A percentile compares a stretch with the other conserved stretches of the same genome.
These are phyloP conservation scores for Tubulanus polymorphus DNA, from an alignment of 2,888 invertebrate genomes.

Conservation along the genomic window DNA sequence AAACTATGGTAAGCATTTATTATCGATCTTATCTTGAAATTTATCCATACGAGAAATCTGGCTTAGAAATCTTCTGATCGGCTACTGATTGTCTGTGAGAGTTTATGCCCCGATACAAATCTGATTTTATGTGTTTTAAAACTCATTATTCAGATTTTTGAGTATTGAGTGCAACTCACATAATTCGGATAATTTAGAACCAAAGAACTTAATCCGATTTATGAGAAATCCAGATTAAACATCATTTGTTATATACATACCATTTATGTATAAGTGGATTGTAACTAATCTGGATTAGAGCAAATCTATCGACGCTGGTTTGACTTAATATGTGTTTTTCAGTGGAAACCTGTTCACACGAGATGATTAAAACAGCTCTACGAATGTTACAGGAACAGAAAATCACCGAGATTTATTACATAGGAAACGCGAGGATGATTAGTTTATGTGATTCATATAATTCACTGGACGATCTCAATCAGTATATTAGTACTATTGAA, in stretches of 20 bases:
- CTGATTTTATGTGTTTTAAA: too few relatives aligned
- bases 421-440: slow-evolving; percentile 32
- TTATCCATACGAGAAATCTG: too few relatives aligned
- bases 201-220: too few relatives aligned
- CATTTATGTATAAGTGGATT: too few relatives aligned
- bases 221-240: too few relatives aligned
- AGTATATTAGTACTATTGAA: too few relatives aligned
- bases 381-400: slow-evolving; percentile 78
- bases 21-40: too few relatives aligned
- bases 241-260: too few relatives aligned
- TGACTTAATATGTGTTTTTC: slow-evolving; percentile 33
- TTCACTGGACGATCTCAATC: slow-evolving; percentile 26
- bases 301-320: not conserved
- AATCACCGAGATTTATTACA: slow-evolving; percentile 62
- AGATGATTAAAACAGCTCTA: slow-evolving; percentile 79
- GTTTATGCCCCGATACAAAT: too few relatives aligned
- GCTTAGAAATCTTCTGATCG: too few relatives aligned
- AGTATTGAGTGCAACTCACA: not conserved
- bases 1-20: slow-evolving; percentile 38
- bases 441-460: slow-evolving; percentile 29
- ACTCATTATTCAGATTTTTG: not conserved
- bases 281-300: not conserved
- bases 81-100: too few relatives aligned
- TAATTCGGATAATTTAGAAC: too few relatives aligned
- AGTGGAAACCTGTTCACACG: slow-evolving; percentile 86